Conservation (phyloP, 23 tunicate genomes). For the Trididemnum nubilum region DNA sequence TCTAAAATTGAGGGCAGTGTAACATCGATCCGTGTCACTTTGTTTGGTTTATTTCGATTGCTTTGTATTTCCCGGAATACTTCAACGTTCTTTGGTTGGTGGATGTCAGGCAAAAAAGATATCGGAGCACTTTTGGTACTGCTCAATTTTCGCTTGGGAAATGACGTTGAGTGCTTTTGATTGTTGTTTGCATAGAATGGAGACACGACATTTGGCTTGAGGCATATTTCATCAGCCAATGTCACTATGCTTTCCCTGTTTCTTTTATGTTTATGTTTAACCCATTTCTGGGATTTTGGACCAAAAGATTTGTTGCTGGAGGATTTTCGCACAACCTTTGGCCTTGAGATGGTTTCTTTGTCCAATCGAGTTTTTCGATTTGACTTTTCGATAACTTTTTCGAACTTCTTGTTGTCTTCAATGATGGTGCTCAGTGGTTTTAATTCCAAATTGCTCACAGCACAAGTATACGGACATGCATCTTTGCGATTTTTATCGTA, state of each 20-base stretch:
- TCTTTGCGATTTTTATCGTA: neutral
- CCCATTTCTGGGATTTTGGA: neutral
- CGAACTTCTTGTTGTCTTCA: neutral
- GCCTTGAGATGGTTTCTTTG: neutral
- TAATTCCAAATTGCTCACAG: neutral
- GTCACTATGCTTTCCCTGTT: neutral
- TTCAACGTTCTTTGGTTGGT: too few relatives aligned
- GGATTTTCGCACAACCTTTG: neutral
- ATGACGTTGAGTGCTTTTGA: too few relatives aligned
- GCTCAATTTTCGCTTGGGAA: too few relatives aligned
- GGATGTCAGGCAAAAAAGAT: too few relatives aligned
- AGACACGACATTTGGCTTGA: neutral
- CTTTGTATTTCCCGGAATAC: too few relatives aligned
- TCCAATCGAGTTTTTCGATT: neutral
- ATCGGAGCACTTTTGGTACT: too few relatives aligned
- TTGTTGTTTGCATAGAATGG: too few relatives aligned
- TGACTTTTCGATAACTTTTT: neutral
- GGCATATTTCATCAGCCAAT: neutral
- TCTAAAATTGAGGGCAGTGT: too few relatives aligned
- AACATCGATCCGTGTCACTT: too few relatives aligned
- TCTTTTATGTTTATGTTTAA: neutral
- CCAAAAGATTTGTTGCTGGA: too few relatives aligned
- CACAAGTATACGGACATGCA: neutral
- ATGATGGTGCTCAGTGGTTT: neutral
- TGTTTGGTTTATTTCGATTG: too few relatives aligned